Base-by-base conservation (phyloP, 2,797 vertebrate genomes). In the Lateolabrax maculatus region DNA sequence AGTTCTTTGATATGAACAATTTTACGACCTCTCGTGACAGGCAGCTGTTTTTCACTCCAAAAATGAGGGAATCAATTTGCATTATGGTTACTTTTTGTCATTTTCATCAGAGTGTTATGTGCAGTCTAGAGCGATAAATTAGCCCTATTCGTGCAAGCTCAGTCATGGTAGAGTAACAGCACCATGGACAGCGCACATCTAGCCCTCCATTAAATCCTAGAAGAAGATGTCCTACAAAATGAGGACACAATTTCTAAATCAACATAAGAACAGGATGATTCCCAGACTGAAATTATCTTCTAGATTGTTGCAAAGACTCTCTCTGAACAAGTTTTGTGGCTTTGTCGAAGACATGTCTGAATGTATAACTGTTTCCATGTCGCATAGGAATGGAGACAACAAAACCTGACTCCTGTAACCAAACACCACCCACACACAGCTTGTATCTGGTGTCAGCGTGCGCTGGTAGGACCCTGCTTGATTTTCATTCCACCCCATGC, bases 341-440 rank as follows among this genome's bases (percentile, higher is more conserved):
- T 55, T 75, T 48, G 29, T 66, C 39, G 36, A 5, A 51, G 37
- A 13, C 8, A 19, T 15, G 23, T 19, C 12, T 25, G 9, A 55
- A 68, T 73, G 55, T 58, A 21, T 34, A 58, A 80, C 71, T 56
- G 27, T 53, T 71, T 74, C 27, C 68, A 58, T 83, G 67, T 48
- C 51, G 53, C 27, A 27, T 36, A 66, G 83, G 58, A 76, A 79
- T 56, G 46, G 39, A 71, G 66, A 69, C 64, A 55, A 71, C 39
- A 76, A 84, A 92, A 92, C 73, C 5, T 44, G 76, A 86, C 34
- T 77, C 76, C 83, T 87, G 94, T 87, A 93, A 95, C 90, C 61
- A 71, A 91, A 94, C 84, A 77, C 82, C 46, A 23, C 41, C 46
- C 3, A 48, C 68, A 70, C 69, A 83, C 68, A 62, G 84, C 78